phyloP scores from a whole-genome alignment of 2,888 invertebrate species.

The Lithophane socia region DNA sequence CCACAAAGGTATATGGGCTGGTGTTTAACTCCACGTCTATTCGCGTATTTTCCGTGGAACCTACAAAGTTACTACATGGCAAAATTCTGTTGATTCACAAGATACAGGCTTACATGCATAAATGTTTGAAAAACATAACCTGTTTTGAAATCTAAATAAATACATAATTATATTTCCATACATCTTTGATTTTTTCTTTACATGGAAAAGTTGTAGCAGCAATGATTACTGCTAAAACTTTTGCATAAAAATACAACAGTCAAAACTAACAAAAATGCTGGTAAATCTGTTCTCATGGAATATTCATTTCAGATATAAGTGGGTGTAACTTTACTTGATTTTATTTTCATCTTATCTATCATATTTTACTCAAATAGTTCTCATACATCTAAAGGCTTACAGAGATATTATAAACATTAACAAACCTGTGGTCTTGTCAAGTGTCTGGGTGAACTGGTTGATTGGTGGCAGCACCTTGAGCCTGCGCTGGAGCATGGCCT shows the following conservation, averaged over 20 bases:
- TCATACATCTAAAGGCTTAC: background rate
- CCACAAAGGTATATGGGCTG: background rate
- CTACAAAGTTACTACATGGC: no score
- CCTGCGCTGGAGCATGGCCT: constrained; percentile 98
- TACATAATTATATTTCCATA: background rate
- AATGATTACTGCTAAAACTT: background rate
- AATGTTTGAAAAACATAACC: background rate
- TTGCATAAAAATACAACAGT: background rate
- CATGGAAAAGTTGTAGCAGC: no score
- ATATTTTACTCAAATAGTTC: background rate
- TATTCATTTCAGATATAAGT: background rate
- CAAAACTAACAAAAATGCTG: background rate
- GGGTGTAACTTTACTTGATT: background rate
- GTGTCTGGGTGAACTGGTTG: constrained; percentile 98
- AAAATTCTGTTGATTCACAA: background rate
- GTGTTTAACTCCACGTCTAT: no score
- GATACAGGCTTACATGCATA: background rate
- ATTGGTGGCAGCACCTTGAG: constrained; percentile 99
- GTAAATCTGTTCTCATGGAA: background rate
- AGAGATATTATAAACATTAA: constrained; percentile 21
- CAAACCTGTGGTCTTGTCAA: constrained; percentile 99
- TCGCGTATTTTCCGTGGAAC: no score
- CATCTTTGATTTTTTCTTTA: no score
- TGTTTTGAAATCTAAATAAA: background rate
- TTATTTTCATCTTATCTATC: background rate